Conservation (phyloP, 2,797 vertebrate genomes). For the Falco peregrinus region DNA sequence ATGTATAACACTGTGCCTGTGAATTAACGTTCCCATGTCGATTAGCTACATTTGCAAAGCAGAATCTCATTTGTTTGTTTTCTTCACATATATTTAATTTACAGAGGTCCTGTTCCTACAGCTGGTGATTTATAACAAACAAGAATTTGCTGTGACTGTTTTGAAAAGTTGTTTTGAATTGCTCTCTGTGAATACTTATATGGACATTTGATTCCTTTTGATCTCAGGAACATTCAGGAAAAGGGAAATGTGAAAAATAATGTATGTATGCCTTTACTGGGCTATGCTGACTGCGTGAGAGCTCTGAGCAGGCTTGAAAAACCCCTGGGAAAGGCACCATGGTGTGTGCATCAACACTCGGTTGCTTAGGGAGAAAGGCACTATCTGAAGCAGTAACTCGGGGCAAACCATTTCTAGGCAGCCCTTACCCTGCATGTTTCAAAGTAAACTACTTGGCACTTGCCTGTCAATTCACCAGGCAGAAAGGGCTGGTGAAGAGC, state of each 20-base stretch:
- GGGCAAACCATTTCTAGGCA: neutral
- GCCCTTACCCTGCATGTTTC: neutral
- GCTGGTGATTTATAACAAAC: neutral
- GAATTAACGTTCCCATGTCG: neutral
- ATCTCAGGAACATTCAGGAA: neutral
- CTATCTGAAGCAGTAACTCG: neutral
- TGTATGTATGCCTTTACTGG: neutral
- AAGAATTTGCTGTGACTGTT: neutral
- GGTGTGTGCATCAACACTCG: neutral
- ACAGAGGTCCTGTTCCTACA: neutral
- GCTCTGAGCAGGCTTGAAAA: neutral
- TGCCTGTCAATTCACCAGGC: neutral
- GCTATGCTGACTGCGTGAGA: neutral
- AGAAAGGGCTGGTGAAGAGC: neutral
- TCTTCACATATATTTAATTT: neutral
- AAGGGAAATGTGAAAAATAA: neutral
- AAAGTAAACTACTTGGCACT: neutral
- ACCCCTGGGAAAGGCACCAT: neutral
- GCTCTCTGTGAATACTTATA: neutral
- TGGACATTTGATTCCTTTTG: neutral
- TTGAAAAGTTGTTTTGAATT: neutral
- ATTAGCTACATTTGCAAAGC: neutral
- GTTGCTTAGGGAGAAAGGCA: neutral
- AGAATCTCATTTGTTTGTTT: neutral
- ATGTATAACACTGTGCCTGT: neutral